Evolutionary conservation across 2,113 vertebrate genomes (phyloP), one percentile per base, ranked within the genome.

Genomic region (Laterallus jamaicensis): DNA sequence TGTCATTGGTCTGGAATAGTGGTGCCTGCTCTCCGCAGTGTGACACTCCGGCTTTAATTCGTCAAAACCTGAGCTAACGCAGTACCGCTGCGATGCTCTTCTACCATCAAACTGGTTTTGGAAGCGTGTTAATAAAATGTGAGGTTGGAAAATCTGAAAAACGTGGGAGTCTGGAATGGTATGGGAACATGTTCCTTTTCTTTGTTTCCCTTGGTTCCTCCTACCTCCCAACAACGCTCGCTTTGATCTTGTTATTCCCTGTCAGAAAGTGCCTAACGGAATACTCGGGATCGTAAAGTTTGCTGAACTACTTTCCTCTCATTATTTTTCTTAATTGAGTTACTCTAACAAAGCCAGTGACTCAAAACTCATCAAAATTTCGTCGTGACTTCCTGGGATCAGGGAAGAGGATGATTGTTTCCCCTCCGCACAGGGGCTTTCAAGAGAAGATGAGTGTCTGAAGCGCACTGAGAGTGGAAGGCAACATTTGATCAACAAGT

Each of bases 261-360:
- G 3, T 52, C 35, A 67, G 50, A 73, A 58, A 12, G 35, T 4
- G 4, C 0, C 0, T 66, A 52, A 31, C 37, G 37, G 47, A 87
- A 37, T 75, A 8, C 20, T 63, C 10, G 4, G 24, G 5, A 66
- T 82, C 50, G 58, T 31, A 29, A 82, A 85, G 54, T 64, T 80
- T 95, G 56, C 69, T 24, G 42, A 26, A 31, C 15, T 42, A 0
- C 0, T 42, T 35, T 15, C 11, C 9, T 47, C 10, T 47, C 17
- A 47, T 63, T n/a, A 21, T 22, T 29, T 37, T 29, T 67, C 64
- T 28, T 29, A 56, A 56, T 15, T 54, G 28, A 11, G 21, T 82
- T 82, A 26, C 35, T 56, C 2, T 66, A 6, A 39, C 2, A 6
- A 62, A 44, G 69, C 21, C 3, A 1, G 0, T 40, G 55, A 77